A percentile compares a stretch with the other conserved stretches of the same genome.
Evolutionary conservation across 2,888 invertebrate species (phyloP).

Genomic region (Lasioglossum lativentre): DNA sequence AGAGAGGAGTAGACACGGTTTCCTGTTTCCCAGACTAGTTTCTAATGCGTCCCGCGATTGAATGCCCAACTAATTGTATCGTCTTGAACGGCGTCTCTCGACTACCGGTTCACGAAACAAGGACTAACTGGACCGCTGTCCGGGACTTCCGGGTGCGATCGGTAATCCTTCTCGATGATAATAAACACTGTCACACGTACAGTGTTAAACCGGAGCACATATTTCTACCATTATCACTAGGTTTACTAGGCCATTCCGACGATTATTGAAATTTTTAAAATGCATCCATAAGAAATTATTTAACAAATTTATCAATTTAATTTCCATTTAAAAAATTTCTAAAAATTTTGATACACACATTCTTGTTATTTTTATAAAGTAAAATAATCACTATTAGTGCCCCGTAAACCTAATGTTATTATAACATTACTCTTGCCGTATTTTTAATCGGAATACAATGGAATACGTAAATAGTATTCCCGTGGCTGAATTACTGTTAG

Average conservation of each 20-base stretch:
- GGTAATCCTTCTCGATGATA: neutral
- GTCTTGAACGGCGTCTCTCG: neutral
- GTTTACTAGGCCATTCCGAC: neutral
- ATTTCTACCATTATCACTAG: neutral
- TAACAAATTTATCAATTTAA: no score
- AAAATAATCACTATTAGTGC: no score
- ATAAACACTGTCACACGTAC: neutral
- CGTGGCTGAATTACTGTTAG: neutral
- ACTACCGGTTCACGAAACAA: conserved; percentile 25
- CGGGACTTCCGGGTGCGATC: conserved; percentile 19
- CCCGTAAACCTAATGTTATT: neutral
- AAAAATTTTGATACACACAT: no score
- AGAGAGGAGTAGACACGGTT: neutral
- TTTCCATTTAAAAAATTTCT: no score
- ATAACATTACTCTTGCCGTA: neutral
- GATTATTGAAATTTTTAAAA: no score
- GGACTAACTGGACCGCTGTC: neutral
- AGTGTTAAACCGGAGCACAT: neutral
- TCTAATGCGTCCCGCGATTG: conserved; percentile 27
- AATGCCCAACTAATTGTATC: conserved; percentile 28
- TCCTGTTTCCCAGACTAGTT: conserved; percentile 36
- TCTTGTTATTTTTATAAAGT: no score
- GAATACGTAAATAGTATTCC: conserved; percentile 5
- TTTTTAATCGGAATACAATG: conserved; percentile 4
- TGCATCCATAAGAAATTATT: neutral